Base-by-base conservation (phyloP, 2,888 invertebrate species). In the Digitonthophagus gazella region DNA sequence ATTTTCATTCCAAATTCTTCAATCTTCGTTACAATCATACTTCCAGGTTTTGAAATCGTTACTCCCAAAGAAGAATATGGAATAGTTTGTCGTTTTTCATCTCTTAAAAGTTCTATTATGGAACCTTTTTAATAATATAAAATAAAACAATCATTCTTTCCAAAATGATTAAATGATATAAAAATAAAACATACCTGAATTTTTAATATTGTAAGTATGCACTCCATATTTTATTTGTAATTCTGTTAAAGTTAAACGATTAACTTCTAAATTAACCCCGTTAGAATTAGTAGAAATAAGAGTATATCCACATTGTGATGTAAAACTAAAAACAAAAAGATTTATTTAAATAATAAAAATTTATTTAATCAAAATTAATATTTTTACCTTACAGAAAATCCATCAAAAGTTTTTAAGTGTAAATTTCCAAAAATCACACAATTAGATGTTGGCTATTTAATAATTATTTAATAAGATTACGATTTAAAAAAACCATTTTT, bases 331-430 rank as follows among this genome's bases (percentile, higher is more conserved):
- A 61, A 18, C 18, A 44, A 44, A 44, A n/a, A 44, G 11, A 1
- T 8, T 44, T 5, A n/a, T n/a, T n/a, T n/a, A n/a, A n/a, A n/a
- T n/a, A n/a, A n/a, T n/a, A n/a, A 44, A 8, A 2, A 44, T 44
- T 44, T 44, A 22, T 5, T 1, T 44, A 8, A 8, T 44, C 28
- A 2, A n/a, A n/a, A 2, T 5, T 8, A 44, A 44, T 6, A 44
- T 8, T 44, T 44, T 44, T 44, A 44, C 28, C 28, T 3, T 8
- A 5, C 6, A 11, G 11, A 6, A 6, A 11, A 18, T 16, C 61
- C 61, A 61, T 61, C 19, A 20, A 61, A 61, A 3, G 61, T 61
- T 61, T 61, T 61, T n/a, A 61, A 18, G 18, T 18, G 18, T 18
- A 19, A n/a, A 61, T 20, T 18, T 8, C 18, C 61, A n/a, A 8